phyloP scores from a whole-genome alignment of 2,888 invertebrate species.

The Platycheirus albimanus region DNA sequence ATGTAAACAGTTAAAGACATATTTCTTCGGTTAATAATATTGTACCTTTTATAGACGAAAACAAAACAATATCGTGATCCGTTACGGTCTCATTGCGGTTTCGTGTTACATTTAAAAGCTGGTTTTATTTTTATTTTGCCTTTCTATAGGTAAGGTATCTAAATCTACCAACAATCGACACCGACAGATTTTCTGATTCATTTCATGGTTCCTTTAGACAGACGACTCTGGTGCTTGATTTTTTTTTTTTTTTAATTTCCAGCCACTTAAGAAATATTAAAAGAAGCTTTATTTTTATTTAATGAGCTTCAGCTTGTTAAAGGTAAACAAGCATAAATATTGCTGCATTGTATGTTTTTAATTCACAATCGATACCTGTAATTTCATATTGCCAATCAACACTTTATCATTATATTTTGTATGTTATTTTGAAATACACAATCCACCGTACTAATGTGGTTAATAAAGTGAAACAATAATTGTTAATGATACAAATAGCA shows the following conservation, averaged over 20 bases:
- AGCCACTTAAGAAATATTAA: conserved; percentile 11
- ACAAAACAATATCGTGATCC: conserved; percentile 48
- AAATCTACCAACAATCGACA: conserved; percentile 16
- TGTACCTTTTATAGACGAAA: conserved; percentile 18
- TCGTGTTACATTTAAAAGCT: conserved; percentile 39
- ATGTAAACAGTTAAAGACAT: conserved; percentile 45
- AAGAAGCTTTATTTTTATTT: conserved; percentile 11
- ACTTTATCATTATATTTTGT: conserved; percentile 11
- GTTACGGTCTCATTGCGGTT: conserved; percentile 69
- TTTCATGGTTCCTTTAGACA: conserved; percentile 26
- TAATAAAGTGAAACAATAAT: conserved; percentile 10
- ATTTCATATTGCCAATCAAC: conserved; percentile 18
- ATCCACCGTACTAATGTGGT: conserved; percentile 7
- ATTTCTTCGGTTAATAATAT: conserved; percentile 30
- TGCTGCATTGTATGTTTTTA: conserved; percentile 4
- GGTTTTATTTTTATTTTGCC: conserved; percentile 29
- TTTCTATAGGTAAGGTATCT: conserved; percentile 8
- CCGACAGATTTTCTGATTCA: conserved; percentile 49
- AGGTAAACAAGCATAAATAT: conserved; percentile 7
- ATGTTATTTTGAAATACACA: conserved; percentile 22
- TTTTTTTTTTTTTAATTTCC: conserved; percentile 11
- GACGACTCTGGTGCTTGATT: conserved; percentile 18
- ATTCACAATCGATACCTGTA: conserved; percentile 14
- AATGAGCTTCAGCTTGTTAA: conserved; percentile 7
- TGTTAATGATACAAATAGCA: not conserved